Evolutionary conservation across 2,797 vertebrate genomes (phyloP).

Genomic region (Periophthalmus magnuspinnatus): DNA sequence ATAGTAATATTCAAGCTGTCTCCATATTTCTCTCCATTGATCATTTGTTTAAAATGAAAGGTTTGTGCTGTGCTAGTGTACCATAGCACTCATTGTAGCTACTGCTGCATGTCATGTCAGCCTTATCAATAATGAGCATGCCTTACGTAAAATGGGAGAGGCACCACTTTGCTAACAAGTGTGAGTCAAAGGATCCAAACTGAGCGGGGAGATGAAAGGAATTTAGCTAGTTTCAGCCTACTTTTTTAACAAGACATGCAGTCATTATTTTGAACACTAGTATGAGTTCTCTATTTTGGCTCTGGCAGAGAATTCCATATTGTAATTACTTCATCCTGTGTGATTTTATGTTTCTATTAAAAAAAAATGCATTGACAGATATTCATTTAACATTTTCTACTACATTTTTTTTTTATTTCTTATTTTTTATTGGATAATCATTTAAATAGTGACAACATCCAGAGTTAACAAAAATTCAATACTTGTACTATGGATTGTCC

Average conservation of each 20-base stretch:
- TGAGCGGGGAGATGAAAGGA: conserved; percentile 9
- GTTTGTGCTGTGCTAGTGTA: conserved; percentile 15
- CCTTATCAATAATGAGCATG: conserved; percentile 59
- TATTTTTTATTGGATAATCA: too few relatives aligned
- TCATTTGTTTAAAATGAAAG: neutral
- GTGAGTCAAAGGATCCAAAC: conserved; percentile 30
- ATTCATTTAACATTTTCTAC: neutral
- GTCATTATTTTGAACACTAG: neutral
- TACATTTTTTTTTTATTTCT: neutral
- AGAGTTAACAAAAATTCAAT: neutral
- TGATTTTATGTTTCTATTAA: too few relatives aligned
- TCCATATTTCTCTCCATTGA: conserved; percentile 34
- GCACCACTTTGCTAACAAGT: conserved; percentile 46
- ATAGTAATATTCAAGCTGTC: conserved; percentile 13
- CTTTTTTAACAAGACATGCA: neutral
- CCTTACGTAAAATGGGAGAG: conserved; percentile 61
- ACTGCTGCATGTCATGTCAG: conserved; percentile 55
- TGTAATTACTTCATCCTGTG: too few relatives aligned
- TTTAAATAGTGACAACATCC: neutral
- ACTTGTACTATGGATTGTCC: neutral
- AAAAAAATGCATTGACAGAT: too few relatives aligned
- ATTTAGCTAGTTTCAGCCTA: neutral
- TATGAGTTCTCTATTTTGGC: neutral
- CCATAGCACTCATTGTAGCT: conserved; percentile 25
- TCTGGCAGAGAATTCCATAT: too few relatives aligned